A percentile compares a stretch with the other conserved stretches of the same genome.
Evolutionary conservation across 2,797 vertebrate species (phyloP).

Genomic region (Psittacula echo): DNA sequence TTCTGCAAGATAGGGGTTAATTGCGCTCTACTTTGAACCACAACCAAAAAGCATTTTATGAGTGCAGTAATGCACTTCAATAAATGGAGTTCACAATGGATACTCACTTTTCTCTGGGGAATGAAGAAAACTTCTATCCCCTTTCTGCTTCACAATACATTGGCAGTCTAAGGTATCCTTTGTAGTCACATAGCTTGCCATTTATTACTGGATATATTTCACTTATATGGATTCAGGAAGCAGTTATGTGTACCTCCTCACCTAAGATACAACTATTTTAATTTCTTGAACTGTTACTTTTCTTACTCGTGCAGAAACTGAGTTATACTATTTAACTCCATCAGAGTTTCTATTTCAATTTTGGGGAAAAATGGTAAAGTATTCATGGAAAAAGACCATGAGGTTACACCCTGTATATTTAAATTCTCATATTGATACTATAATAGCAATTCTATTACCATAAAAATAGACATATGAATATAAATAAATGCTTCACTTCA

Average conservation of each 20-base stretch:
- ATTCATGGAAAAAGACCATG: neutral
- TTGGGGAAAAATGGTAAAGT: neutral
- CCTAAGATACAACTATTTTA: neutral
- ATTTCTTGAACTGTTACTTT: neutral
- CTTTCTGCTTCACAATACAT: neutral
- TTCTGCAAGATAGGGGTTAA: slow-evolving; percentile 7
- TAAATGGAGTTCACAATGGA: neutral
- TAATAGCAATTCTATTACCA: slow-evolving; percentile 76
- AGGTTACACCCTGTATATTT: slow-evolving; percentile 15
- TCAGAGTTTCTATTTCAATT: neutral
- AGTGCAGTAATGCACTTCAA: slow-evolving; percentile 29
- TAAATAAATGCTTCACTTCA: slow-evolving; percentile 78
- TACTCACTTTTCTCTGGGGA: neutral
- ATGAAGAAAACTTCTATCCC: slow-evolving; percentile 11
- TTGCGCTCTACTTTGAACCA: neutral
- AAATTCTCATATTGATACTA: slow-evolving; percentile 72
- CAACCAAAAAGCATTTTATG: slow-evolving; percentile 36
- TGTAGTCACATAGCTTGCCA: neutral
- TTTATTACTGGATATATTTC: neutral
- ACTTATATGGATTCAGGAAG: neutral
- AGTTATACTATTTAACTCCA: neutral
- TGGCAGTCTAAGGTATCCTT: neutral
- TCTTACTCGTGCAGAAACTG: neutral
- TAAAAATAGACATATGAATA: slow-evolving; percentile 73
- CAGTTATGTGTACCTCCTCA: neutral